These are phyloP conservation scores for Indicator indicator DNA, from an alignment of 2,113 vertebrate species.

Conservation along the genomic window DNA sequence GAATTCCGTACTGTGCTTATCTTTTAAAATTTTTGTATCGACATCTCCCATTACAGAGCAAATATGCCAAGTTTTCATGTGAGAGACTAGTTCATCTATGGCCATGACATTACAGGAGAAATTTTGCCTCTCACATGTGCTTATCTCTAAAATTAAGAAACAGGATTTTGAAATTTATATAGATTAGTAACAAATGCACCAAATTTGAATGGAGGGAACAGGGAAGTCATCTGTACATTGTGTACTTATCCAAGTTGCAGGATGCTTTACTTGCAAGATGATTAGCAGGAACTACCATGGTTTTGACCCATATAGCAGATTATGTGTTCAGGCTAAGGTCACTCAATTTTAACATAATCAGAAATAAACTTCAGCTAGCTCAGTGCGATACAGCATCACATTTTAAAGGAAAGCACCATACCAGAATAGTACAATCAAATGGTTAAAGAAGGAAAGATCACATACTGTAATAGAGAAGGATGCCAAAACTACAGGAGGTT, in stretches of 20 bases:
- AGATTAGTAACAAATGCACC: not conserved
- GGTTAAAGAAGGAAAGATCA: not conserved
- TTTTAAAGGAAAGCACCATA: not conserved
- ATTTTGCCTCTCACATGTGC: not conserved
- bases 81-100: not conserved
- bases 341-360: not conserved
- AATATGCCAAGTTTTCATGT: not conserved
- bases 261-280: not conserved
- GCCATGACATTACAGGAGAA: not conserved
- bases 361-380: not conserved
- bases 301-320: not conserved
- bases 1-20: not conserved
- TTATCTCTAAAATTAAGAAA: not conserved
- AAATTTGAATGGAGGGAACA: not conserved
- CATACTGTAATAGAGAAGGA: not conserved
- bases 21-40: not conserved
- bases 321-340: not conserved
- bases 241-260: not conserved
- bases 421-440: not conserved
- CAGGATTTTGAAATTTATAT: not conserved
- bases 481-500: not conserved
- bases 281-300: not conserved
- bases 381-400: not conserved
- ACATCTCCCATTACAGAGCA: not conserved
- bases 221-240: not conserved